A percentile compares a stretch with the other conserved stretches of the same genome.
Evolutionary conservation across 2,797 vertebrate genomes (phyloP).

Genomic region (Bradypodion ventrale): DNA sequence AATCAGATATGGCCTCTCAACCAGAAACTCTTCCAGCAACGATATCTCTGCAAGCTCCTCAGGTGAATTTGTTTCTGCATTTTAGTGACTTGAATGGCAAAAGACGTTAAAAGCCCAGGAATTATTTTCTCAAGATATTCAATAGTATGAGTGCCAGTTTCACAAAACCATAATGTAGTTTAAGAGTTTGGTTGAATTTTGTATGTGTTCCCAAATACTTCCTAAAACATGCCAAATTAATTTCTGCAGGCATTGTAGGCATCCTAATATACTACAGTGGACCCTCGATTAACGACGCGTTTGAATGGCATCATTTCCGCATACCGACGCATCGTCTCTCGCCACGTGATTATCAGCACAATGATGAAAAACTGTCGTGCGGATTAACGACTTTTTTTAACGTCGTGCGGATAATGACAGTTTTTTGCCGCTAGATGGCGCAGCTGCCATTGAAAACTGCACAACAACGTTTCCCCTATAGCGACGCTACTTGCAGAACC

Average conservation of each 20-base stretch:
- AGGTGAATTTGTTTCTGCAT: slow-evolving; percentile 61
- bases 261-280: not conserved
- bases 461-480: too few relatives aligned
- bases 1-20: slow-evolving; percentile 75
- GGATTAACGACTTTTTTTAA: too few relatives aligned
- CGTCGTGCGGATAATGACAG: too few relatives aligned
- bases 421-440: too few relatives aligned
- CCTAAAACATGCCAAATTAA: not conserved
- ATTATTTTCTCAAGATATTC: not conserved
- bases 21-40: slow-evolving; percentile 76
- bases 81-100: not conserved
- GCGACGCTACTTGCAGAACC: too few relatives aligned
- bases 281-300: too few relatives aligned
- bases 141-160: not conserved
- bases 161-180: not conserved
- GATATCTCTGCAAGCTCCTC: slow-evolving; percentile 77
- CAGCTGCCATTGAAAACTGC: too few relatives aligned
- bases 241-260: not conserved
- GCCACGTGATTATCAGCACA: too few relatives aligned
- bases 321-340: too few relatives aligned
- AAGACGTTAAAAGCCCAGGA: not conserved
- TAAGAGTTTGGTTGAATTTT: not conserved
- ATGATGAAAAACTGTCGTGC: too few relatives aligned
- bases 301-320: too few relatives aligned
- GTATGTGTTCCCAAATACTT: not conserved